These are phyloP conservation scores for Poecilia latipinna DNA, from an alignment of 2,113 vertebrate genomes.

Conservation along the genomic window DNA sequence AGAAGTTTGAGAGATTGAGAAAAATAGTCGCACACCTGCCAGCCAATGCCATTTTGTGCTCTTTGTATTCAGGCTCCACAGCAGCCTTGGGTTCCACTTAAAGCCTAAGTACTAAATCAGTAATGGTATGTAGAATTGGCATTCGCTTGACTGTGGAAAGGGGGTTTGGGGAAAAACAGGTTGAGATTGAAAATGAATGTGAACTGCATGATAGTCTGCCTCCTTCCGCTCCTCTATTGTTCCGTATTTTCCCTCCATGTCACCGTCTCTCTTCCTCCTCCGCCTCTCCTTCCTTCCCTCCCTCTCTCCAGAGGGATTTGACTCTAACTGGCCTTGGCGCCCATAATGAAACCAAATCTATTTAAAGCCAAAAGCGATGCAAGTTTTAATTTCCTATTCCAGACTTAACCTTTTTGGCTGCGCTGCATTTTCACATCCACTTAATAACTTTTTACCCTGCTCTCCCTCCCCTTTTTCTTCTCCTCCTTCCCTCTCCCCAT, in stretches of 20 bases:
- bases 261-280: conserved; percentile 56
- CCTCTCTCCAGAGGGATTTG: conserved; percentile 78
- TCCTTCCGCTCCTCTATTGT: conserved; percentile 63
- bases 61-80: conserved; percentile 56
- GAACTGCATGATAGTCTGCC: conserved; percentile 72
- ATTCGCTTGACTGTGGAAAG: conserved; percentile 58
- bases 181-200: conserved; percentile 78
- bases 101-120: conserved; percentile 66
- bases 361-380: conserved; percentile 85
- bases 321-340: conserved; percentile 82
- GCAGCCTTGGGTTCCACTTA: conserved; percentile 63
- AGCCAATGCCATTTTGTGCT: conserved; percentile 16
- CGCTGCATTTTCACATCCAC: conserved; percentile 83
- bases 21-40: conserved; percentile 58
- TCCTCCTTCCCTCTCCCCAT: conserved; percentile 40
- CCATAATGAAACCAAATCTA: conserved; percentile 85
- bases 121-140: conserved; percentile 73
- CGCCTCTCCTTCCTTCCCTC: conserved; percentile 43
- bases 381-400: conserved; percentile 85
- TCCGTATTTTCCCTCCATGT: conserved; percentile 50
- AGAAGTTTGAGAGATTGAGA: conserved; percentile 30
- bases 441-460: conserved; percentile 81
- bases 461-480: conserved; percentile 6
- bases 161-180: conserved; percentile 68
- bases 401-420: conserved; percentile 84